Evolutionary conservation across 2,797 vertebrate species (phyloP), one percentile per base, ranked within the genome.

Genomic region (Characodon lateralis): DNA sequence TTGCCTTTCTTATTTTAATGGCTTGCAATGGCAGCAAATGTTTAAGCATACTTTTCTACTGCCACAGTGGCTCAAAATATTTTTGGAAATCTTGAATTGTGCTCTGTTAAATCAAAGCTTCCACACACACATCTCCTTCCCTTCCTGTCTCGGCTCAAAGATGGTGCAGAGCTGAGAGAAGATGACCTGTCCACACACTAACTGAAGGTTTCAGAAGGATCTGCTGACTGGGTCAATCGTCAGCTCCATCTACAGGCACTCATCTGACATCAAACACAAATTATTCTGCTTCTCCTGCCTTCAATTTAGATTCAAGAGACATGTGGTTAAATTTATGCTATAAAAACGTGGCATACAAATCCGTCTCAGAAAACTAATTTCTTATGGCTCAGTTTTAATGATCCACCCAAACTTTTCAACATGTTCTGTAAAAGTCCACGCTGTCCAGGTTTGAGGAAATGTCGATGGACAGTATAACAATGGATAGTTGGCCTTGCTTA

Each of bases 201-300:
- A 53, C 73, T 73, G 51, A 6, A 5, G 7, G 35, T 72, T 76
- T 56, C 74, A 59, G 56, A 35, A 76, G 48, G 46, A 79, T 74
- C 82, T 73, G 76, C 78, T 81, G 71, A 85, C 73, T 83, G 80
- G 77, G 87, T 76, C 80, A 76, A 66, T 81, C 65, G 83, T 82
- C 35, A 24, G 22, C 39, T 66, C 85, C 80, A 78, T 74, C 78
- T 83, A 61, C 86, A 85, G 56, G 79, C 72, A 74, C 4, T 51
- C 71, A 83, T 87, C 81, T 50, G 28, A 68, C 71, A 59, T 73
- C 50, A 73, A 53, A 72, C 51, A 74, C 35, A 76, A 63, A 63
- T 22, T 39, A 22, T 56, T 46, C 59, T 58, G 53, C 18, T 66
- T 78, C 48, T 51, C 35, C 24, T 46, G 43, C 20, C 72, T 20